Conservation (phyloP, 1,140 invertebrate genomes). For the Conus ventricosus region DNA sequence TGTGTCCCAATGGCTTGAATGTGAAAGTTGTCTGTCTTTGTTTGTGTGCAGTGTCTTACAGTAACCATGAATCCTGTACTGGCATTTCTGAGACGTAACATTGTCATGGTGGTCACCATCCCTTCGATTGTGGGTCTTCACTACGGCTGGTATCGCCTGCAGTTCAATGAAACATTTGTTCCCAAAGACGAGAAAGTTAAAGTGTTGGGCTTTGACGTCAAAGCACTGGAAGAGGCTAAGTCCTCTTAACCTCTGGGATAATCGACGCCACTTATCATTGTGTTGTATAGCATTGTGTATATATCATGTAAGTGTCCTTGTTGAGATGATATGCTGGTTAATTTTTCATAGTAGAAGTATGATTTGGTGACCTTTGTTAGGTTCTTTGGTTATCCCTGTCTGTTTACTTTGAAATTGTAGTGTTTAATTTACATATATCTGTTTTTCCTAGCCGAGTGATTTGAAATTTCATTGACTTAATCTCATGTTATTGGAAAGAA, state of each 20-base stretch:
- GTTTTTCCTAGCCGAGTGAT: too few relatives aligned
- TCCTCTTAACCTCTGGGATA: background rate
- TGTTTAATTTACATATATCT: too few relatives aligned
- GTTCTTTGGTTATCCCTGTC: too few relatives aligned
- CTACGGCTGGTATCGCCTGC: constrained; percentile 47
- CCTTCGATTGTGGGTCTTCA: constrained; percentile 38
- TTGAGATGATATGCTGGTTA: too few relatives aligned
- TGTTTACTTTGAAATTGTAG: too few relatives aligned
- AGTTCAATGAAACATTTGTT: constrained; percentile 44
- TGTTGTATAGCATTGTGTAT: background rate
- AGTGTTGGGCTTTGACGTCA: constrained; percentile 5
- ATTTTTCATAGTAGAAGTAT: too few relatives aligned
- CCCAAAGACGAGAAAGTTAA: constrained; percentile 34
- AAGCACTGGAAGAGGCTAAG: background rate
- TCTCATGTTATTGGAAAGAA: too few relatives aligned
- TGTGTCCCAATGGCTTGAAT: too few relatives aligned
- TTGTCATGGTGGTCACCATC: constrained; percentile 29
- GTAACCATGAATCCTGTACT: constrained; percentile 27
- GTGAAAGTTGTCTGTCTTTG: too few relatives aligned
- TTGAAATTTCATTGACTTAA: too few relatives aligned
- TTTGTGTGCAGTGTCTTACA: too few relatives aligned
- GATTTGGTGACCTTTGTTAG: too few relatives aligned
- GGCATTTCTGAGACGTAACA: constrained; percentile 29
- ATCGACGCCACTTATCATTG: background rate
- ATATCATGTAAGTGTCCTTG: background rate